These are phyloP conservation scores for Spilosoma lubricipeda DNA, from an alignment of 2,888 invertebrate genomes.

Conservation along the genomic window DNA sequence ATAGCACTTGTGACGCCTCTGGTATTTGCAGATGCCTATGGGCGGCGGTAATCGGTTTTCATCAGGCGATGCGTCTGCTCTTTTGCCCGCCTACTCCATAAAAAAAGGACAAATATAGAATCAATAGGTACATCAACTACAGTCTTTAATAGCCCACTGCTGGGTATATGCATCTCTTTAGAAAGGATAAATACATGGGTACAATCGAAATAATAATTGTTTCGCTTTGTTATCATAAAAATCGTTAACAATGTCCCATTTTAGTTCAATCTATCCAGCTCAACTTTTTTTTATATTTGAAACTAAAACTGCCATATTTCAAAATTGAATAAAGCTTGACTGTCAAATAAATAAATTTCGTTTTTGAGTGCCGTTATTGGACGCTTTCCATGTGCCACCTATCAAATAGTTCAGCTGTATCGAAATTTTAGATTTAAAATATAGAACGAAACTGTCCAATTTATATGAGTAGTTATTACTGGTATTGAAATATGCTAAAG, in stretches of 20 bases:
- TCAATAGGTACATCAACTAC: too few species aligned
- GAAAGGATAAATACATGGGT: too few species aligned
- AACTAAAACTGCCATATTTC: conserved; percentile 5
- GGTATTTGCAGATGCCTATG: too few species aligned
- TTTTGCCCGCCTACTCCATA: too few species aligned
- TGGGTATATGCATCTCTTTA: too few species aligned
- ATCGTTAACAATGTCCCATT: neutral
- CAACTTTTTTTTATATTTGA: neutral
- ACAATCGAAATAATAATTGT: neutral
- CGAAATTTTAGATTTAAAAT: neutral
- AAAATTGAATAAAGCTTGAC: conserved; percentile 7
- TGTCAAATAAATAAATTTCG: conserved; percentile 7
- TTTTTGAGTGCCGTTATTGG: conserved; percentile 9
- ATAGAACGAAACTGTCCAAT: neutral
- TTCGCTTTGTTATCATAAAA: neutral
- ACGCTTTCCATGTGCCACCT: neutral
- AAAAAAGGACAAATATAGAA: too few species aligned
- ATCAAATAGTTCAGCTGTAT: neutral
- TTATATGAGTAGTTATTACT: neutral
- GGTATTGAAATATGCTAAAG: neutral
- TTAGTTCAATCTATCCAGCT: neutral
- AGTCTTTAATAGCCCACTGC: too few species aligned
- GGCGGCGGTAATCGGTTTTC: too few species aligned
- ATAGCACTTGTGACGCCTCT: too few species aligned
- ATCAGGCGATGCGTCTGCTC: too few species aligned